Conservation (phyloP, 2,113 vertebrate genomes). For the Brachyhypopomus gauderio region DNA sequence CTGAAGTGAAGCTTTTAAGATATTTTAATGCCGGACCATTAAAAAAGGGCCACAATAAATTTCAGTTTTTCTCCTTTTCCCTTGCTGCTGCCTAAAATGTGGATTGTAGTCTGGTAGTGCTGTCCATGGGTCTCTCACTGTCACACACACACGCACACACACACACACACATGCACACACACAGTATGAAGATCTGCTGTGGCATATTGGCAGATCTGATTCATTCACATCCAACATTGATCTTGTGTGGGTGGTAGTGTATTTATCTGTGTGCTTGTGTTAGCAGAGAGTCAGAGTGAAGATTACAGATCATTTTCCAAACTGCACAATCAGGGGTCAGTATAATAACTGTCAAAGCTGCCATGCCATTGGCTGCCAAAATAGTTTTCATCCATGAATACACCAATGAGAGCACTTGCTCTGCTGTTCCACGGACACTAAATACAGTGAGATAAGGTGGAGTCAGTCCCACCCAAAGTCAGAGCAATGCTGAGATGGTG, state of each 20-base stretch:
- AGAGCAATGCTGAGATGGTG: conserved; percentile 12
- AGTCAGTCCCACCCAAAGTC: background rate
- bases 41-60: too few relatives aligned
- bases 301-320: conserved; percentile 49
- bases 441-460: conserved; percentile 12
- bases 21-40: too few relatives aligned
- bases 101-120: too few relatives aligned
- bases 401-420: background rate
- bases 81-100: too few relatives aligned
- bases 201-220: conserved; percentile 22
- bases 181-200: background rate
- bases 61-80: too few relatives aligned
- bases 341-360: conserved; percentile 26
- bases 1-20: too few relatives aligned
- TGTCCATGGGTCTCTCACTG: background rate
- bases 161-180: background rate
- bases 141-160: background rate
- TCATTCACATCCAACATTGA: background rate
- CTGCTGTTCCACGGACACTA: conserved; percentile 18
- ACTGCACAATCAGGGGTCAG: conserved; percentile 54
- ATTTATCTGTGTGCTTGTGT: conserved; percentile 17
- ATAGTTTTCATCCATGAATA: background rate
- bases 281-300: background rate
- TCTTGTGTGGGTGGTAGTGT: background rate
- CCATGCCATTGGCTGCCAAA: background rate